Evolutionary conservation across 2,888 invertebrate genomes (phyloP), one percentile per base, ranked within the genome.

Genomic region (Diogma glabrata): DNA sequence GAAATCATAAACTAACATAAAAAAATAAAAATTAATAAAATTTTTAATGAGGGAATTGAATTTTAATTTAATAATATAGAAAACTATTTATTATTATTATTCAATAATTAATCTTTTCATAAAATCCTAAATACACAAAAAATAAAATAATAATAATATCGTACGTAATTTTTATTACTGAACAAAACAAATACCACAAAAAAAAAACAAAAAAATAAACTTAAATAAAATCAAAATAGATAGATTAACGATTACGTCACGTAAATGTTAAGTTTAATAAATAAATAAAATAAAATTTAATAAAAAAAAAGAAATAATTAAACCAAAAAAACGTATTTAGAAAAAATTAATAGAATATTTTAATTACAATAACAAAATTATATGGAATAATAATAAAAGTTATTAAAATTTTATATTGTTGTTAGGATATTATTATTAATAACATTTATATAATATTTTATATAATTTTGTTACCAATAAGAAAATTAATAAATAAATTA

Each of bases 211-310:
- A 28, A 28, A 36, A 46, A 45, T 22, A 24, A 46, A 22, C 16
- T 4, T 22, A 45, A 23, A n/a, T 22, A 45, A 46, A 26, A 46
- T 16, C 24, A 7, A 46, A 24, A 46, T 46, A 46, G 46, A 46
- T 46, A 46, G 46, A 46, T 46, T 46, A 46, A 46, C 46, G 46
- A 24, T 46, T 46, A 46, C 46, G 46, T 46, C 23, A 46, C 23
- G 46, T 46, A 24, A 46, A 46, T 46, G 46, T 46, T 24, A 24
- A 46, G 24, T 46, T 46, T 46, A 46, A 24, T 9, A 24, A 6
- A 24, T 7, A 24, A 9, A 24, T 7, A 9, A 24, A 24, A 24
- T 24, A 24, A 24, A 24, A 24, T n/a, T n/a, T n/a, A 43, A 43
- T 23, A 17, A 38, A 38, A 38, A 36, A 40, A 40, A 40, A 40